Conservation (phyloP, 2,113 vertebrate genomes). For the Octodon degus region DNA sequence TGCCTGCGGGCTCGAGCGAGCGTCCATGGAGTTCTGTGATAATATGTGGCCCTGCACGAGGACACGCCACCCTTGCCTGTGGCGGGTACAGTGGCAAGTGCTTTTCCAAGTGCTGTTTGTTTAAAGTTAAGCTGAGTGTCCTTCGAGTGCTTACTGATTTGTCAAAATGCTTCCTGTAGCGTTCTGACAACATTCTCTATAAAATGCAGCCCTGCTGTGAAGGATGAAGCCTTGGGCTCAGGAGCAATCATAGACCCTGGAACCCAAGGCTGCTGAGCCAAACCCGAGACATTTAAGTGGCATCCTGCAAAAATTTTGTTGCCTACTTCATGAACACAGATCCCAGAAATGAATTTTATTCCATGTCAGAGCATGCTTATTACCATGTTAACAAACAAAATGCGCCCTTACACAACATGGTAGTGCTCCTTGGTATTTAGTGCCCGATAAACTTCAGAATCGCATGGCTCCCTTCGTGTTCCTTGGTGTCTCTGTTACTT, state of each 20-base stretch:
- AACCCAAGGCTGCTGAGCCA: background rate
- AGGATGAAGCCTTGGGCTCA: background rate
- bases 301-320: background rate
- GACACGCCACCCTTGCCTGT: background rate
- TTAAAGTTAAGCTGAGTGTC: background rate
- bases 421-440: background rate
- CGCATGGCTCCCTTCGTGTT: background rate
- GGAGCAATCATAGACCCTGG: background rate
- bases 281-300: background rate
- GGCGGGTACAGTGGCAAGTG: background rate
- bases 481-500: background rate
- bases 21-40: background rate
- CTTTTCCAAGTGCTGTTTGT: background rate
- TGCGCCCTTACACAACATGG: background rate
- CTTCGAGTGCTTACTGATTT: background rate
- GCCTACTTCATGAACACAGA: background rate
- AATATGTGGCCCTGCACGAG: background rate
- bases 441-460: background rate
- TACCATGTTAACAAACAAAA: background rate
- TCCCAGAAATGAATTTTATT: constrained; percentile 29
- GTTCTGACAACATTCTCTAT: background rate
- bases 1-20: background rate
- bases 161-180: background rate
- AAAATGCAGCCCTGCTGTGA: background rate
- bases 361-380: background rate